These are phyloP conservation scores for Drosophila rufa DNA, from an alignment of 1,140 invertebrate species.

Conservation along the genomic window DNA sequence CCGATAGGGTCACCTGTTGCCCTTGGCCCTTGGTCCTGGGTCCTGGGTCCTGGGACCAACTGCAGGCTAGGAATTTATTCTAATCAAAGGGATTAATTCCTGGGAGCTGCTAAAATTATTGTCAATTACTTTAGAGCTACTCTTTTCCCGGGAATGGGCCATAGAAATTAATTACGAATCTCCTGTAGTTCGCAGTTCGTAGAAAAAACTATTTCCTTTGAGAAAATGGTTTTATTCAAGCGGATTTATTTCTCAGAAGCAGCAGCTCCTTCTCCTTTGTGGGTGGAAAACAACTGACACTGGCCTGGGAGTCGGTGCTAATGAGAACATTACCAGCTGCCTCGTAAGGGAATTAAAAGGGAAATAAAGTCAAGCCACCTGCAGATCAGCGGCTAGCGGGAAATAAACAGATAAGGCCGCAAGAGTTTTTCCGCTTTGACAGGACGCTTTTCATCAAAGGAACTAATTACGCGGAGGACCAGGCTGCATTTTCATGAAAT, in stretches of 20 bases:
- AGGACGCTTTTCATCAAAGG: neutral
- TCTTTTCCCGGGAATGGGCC: no score
- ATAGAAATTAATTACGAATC: neutral
- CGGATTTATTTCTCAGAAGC: neutral
- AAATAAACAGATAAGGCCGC: neutral
- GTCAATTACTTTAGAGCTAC: no score
- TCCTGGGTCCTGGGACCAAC: neutral
- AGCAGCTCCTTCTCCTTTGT: no score
- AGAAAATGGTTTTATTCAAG: neutral
- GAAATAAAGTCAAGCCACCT: neutral
- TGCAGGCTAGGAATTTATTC: neutral
- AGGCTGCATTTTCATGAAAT: neutral
- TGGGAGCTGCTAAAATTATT: no score
- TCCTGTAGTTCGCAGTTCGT: neutral
- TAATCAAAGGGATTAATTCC: neutral
- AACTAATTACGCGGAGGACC: neutral
- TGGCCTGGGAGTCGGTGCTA: neutral
- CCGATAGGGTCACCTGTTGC: slow-evolving; percentile 30
- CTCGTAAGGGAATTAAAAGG: neutral
- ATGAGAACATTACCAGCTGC: neutral
- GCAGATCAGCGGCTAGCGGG: neutral
- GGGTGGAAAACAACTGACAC: no score
- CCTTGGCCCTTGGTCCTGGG: neutral
- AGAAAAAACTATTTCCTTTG: neutral
- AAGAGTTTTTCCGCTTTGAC: neutral